These are phyloP conservation scores for Doryteuthis pealeii DNA, from an alignment of 1,140 invertebrate genomes.

Conservation along the genomic window DNA sequence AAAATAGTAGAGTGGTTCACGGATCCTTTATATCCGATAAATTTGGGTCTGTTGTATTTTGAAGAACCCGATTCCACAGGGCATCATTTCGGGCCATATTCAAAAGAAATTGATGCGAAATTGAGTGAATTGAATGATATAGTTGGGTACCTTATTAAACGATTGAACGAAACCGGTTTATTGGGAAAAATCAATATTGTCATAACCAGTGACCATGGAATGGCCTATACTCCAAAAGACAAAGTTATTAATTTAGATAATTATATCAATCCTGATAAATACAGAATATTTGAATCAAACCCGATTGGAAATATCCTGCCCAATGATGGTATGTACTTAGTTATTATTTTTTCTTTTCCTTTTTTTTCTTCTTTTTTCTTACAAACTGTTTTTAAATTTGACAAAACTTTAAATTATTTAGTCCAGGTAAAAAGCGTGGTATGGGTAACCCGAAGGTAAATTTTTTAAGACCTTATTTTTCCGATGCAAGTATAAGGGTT, in stretches of 20 bases:
- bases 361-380: neutral
- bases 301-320: constrained; percentile 41
- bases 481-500: too few species aligned
- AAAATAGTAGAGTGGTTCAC: constrained; percentile 71
- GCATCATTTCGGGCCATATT: constrained; percentile 56
- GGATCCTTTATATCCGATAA: constrained; percentile 55
- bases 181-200: constrained; percentile 68
- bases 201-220: constrained; percentile 77
- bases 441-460: too few species aligned
- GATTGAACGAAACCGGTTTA: constrained; percentile 53
- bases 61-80: constrained; percentile 72
- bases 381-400: neutral
- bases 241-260: constrained; percentile 66
- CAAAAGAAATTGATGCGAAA: constrained; percentile 41
- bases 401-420: neutral
- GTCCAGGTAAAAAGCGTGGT: too few species aligned
- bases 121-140: constrained; percentile 35
- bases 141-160: constrained; percentile 48
- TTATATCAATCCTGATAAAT: constrained; percentile 63
- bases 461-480: too few species aligned
- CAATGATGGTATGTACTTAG: constrained; percentile 30
- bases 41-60: constrained; percentile 72
- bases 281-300: constrained; percentile 47
- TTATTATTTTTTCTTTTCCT: neutral
- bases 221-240: constrained; percentile 63